phyloP scores from a whole-genome alignment of 2,888 invertebrate species.

The Drosophila robusta region DNA sequence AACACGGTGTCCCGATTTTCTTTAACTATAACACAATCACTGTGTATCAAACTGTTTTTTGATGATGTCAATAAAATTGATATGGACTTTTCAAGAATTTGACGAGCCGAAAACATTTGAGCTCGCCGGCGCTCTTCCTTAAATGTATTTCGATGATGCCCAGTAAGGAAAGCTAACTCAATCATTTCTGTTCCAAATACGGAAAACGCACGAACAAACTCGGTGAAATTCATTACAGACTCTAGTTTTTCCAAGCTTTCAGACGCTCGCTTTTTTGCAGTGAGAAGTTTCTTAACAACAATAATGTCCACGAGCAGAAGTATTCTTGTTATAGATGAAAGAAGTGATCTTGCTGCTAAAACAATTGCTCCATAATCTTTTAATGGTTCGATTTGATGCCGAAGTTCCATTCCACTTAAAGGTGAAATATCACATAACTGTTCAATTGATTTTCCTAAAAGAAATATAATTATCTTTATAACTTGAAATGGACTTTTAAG shows the following conservation, averaged over 20 bases:
- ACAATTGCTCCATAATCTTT: slow-evolving; percentile 92
- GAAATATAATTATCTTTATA: not conserved
- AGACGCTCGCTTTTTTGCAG: slow-evolving; percentile 98
- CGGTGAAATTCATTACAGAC: slow-evolving; percentile 96
- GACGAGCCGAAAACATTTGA: slow-evolving; percentile 98
- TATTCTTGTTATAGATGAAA: slow-evolving; percentile 97
- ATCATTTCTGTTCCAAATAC: slow-evolving; percentile 99
- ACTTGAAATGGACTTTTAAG: not conserved
- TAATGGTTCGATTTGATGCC: slow-evolving; percentile 88
- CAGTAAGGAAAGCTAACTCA: slow-evolving; percentile 97
- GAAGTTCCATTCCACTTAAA: slow-evolving; percentile 86
- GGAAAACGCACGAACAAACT: slow-evolving; percentile 99
- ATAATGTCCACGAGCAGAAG: slow-evolving; percentile 98
- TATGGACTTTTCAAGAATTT: slow-evolving; percentile 97
- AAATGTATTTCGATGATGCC: slow-evolving; percentile 91
- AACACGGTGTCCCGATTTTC: slow-evolving; percentile 99
- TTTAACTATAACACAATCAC: slow-evolving; percentile 95
- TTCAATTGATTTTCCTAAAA: slow-evolving; percentile 95
- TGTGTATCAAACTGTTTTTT: slow-evolving; percentile 97
- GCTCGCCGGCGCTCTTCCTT: slow-evolving; percentile 97
- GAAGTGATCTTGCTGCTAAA: slow-evolving; percentile 95
- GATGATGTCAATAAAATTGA: slow-evolving; percentile 98
- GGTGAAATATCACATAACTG: slow-evolving; percentile 92
- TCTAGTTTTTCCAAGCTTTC: slow-evolving; percentile 93
- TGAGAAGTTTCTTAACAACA: slow-evolving; percentile 97